Evolutionary conservation across 2,113 vertebrate genomes (phyloP).

Genomic region (Cavia porcellus): DNA sequence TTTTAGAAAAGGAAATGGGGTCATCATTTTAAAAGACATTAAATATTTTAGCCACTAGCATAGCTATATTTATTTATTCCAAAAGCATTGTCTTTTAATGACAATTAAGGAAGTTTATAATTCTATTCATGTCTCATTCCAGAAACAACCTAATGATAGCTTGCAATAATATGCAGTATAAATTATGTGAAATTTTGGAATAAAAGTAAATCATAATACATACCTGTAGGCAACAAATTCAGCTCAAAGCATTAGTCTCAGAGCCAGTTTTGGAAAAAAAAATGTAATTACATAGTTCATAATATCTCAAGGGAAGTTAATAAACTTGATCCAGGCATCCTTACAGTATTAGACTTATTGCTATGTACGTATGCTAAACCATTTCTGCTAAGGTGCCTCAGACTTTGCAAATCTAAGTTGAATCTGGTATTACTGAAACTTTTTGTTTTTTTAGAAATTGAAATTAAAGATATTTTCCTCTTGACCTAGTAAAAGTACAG

Average conservation of each 20-base stretch:
- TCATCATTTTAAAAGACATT: slow-evolving; percentile 52
- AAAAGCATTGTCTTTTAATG: neutral
- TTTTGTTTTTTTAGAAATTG: slow-evolving; percentile 62
- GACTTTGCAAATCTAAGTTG: slow-evolving; percentile 51
- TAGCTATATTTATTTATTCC: slow-evolving; percentile 6
- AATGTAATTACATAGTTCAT: neutral
- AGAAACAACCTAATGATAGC: slow-evolving; percentile 10
- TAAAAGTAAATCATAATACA: neutral
- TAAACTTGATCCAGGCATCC: neutral
- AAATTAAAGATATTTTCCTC: slow-evolving; percentile 27
- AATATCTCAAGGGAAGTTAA: neutral
- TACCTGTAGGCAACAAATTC: neutral
- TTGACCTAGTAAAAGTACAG: slow-evolving; percentile 39
- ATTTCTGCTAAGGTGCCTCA: slow-evolving; percentile 46
- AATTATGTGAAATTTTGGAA: slow-evolving; percentile 26
- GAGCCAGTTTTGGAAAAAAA: slow-evolving; percentile 45
- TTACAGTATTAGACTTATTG: neutral
- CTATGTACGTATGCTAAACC: slow-evolving; percentile 18
- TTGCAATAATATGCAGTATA: slow-evolving; percentile 3
- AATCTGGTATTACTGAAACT: neutral
- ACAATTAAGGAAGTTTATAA: slow-evolving; percentile 18
- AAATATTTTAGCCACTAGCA: slow-evolving; percentile 59
- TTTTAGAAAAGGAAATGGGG: slow-evolving; percentile 40
- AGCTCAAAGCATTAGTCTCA: neutral
- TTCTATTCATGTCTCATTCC: slow-evolving; percentile 49